Base-by-base conservation (phyloP, 2,113 vertebrate genomes). In the Camarhynchus parvulus region DNA sequence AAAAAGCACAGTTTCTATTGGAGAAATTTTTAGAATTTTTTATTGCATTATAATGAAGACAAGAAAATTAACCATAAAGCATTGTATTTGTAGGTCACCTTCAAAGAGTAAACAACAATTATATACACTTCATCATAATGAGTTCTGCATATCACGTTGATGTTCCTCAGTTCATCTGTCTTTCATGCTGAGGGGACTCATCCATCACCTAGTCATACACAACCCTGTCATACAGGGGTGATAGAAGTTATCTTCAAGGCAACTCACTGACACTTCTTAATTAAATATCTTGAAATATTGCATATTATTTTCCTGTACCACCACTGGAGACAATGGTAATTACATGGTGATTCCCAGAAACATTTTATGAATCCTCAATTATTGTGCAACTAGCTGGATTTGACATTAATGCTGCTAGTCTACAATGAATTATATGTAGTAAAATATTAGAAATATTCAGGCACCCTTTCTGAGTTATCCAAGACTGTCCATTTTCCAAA, bases 231-330 rank as follows among this genome's bases (percentile, higher is more conserved):
- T 68, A 73, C 1, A 35, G 44, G 72, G 83, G 83, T 92, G 80
- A 96, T 87, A 94, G 56, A 87, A 95, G 77, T 94, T 89, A 84
- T 89, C 73, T 90, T 96, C 95, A 97, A 96, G 93, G 95, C 95
- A 96, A 94, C 83, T 96, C 49, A 73, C 80, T 96, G 93, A 92
- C 90, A 84, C 33, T 82, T 93, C 83, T 95, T 97, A 96, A 96
- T 97, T 96, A 96, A 97, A 94, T 96, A 92, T 42, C 83, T 79
- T 95, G 93, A 97, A 95, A 95, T 96, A 96, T 89, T 93, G 88
- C 80, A 78, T 94, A 92, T 89, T 90, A 96, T 95, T 96, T 90
- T 94, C 52, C 73, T 90, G 73, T 84, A 81, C 53, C 76, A 82
- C 73, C 80, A 82, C 83, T 75, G 62, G 68, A 92, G 89, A 95